A percentile compares a stretch with the other conserved stretches of the same genome.
Evolutionary conservation across 2,113 vertebrate species (phyloP).

Genomic region (Chitala chitala): DNA sequence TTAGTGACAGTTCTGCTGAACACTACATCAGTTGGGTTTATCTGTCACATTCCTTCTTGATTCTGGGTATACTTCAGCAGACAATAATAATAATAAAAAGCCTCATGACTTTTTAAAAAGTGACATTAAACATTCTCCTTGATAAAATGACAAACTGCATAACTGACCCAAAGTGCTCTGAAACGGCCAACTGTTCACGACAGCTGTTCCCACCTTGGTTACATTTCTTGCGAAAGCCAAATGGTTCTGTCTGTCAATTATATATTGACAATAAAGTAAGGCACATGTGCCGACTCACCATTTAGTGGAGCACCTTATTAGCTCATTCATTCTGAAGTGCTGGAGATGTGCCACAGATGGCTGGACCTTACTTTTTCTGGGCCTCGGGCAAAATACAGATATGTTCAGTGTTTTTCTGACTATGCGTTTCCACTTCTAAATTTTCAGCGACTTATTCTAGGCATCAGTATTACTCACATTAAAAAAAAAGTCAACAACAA

Average conservation of each 20-base stretch:
- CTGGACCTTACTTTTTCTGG: conserved; percentile 1
- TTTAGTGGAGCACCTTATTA: conserved; percentile 14
- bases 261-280: conserved; percentile 5
- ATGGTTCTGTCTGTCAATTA: conserved; percentile 15
- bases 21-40: neutral
- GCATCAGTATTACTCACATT: conserved; percentile 8
- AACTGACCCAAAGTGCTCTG: neutral
- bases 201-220: conserved; percentile 20
- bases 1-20: conserved; percentile 51
- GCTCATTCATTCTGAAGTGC: neutral
- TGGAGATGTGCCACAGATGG: neutral
- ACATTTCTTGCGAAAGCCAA: neutral
- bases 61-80: neutral
- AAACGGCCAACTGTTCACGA: conserved; percentile 6
- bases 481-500: neutral
- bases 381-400: conserved; percentile 7
- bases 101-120: neutral
- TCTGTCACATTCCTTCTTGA: neutral
- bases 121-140: neutral
- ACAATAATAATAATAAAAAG: neutral
- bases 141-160: neutral
- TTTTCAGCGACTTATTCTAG: conserved; percentile 13
- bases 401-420: conserved; percentile 10
- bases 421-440: neutral
- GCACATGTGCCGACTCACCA: conserved; percentile 8